Conservation (phyloP, 2,797 vertebrate species). For the Diplodus puntazzo region DNA sequence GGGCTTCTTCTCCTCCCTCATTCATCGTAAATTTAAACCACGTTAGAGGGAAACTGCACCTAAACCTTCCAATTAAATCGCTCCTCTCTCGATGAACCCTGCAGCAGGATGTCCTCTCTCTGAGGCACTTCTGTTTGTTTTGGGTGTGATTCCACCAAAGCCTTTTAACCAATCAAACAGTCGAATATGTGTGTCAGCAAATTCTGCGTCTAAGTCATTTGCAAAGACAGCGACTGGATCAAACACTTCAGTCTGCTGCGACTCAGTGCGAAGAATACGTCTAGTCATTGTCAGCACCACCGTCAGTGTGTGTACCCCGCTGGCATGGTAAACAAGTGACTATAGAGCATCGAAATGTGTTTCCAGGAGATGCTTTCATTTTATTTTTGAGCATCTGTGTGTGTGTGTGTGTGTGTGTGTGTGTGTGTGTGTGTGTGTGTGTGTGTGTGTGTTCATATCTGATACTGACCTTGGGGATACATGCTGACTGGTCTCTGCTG, state of each 20-base stretch:
- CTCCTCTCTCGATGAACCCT: background rate
- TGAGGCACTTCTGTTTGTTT: constrained; percentile 34
- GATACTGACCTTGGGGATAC: constrained; percentile 51
- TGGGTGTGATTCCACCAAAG: constrained; percentile 19
- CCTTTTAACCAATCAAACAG: constrained; percentile 48
- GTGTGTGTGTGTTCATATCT: constrained; percentile 15
- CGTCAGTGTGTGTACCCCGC: background rate
- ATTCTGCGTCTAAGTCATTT: constrained; percentile 30
- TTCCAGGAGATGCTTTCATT: background rate
- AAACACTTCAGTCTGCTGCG: constrained; percentile 28
- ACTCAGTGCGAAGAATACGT: background rate
- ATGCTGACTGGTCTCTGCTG: constrained; percentile 46
- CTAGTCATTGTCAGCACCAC: constrained; percentile 23
- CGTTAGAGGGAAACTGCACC: background rate
- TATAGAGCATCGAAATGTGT: background rate
- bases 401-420: constrained; percentile 8
- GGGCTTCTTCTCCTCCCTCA: background rate
- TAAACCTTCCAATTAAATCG: background rate
- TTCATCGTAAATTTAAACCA: background rate
- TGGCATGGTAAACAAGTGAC: background rate
- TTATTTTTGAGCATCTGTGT: constrained; percentile 6
- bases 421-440: constrained; percentile 9
- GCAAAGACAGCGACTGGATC: constrained; percentile 42
- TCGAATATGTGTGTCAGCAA: constrained; percentile 24
- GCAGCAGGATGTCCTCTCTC: constrained; percentile 15